These are phyloP conservation scores for Cryptoblepharus egeriae DNA, from an alignment of 2,797 vertebrate species.

Conservation along the genomic window DNA sequence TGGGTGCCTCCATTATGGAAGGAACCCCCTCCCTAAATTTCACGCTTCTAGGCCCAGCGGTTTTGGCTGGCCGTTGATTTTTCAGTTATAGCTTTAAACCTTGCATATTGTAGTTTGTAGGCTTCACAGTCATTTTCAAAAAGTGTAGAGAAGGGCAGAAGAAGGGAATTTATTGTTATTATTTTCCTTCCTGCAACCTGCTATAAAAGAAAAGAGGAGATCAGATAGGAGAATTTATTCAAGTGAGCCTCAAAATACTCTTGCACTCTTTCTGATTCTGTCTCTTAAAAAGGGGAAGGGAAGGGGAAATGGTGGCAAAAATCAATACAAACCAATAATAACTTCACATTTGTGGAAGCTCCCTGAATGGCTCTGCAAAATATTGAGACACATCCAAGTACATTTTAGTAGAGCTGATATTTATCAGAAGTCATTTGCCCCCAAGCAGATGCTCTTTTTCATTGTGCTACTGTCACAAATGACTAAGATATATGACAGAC, in stretches of 20 bases:
- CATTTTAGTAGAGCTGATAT: conserved; percentile 88
- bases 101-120: conserved; percentile 80
- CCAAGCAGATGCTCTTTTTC: conserved; percentile 88
- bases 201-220: conserved; percentile 84
- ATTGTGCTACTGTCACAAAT: conserved; percentile 90
- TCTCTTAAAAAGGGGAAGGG: conserved; percentile 79
- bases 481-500: conserved; percentile 93
- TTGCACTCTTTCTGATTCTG: conserved; percentile 76
- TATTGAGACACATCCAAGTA: conserved; percentile 91
- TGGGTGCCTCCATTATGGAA: no score
- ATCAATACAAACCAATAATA: conserved; percentile 91
- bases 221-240: conserved; percentile 86
- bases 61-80: no score
- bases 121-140: conserved; percentile 76
- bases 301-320: conserved; percentile 75
- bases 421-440: conserved; percentile 94
- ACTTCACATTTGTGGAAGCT: conserved; percentile 89
- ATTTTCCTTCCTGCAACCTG: conserved; percentile 76
- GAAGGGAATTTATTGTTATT: conserved; percentile 78
- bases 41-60: no score
- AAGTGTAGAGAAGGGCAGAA: conserved; percentile 20
- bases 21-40: no score
- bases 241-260: conserved; percentile 79
- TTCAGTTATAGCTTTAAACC: no score
- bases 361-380: conserved; percentile 89